Percentiles rank a stretch among this genome's conserved stretches.
phyloP scores from a whole-genome alignment of 2,888 invertebrate species.

The Ypsolopha scabrella region DNA sequence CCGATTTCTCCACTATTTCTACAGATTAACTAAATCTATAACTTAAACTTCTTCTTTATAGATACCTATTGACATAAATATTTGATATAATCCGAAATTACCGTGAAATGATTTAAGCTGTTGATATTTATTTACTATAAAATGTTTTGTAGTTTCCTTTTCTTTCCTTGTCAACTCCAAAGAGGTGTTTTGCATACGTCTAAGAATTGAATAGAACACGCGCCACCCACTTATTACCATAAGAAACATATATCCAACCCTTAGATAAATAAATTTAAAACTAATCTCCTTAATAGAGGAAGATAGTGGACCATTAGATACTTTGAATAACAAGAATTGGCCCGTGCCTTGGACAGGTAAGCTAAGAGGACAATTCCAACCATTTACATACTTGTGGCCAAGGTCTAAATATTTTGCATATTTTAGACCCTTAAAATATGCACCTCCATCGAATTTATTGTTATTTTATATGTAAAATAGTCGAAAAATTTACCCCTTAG shows the following conservation, averaged over 20 bases:
- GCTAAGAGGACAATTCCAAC: conserved; percentile 8
- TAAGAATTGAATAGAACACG: neutral
- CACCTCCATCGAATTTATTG: neutral
- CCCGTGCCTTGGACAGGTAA: conserved; percentile 3
- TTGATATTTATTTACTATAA: too few relatives aligned
- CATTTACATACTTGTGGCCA: conserved; percentile 15
- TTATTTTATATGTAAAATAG: neutral
- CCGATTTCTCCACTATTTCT: too few relatives aligned
- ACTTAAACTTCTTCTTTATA: too few relatives aligned
- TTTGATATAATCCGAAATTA: too few relatives aligned
- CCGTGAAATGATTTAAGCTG: too few relatives aligned
- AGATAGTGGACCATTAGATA: conserved; percentile 16
- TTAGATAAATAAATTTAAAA: conserved; percentile 3
- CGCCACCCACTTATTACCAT: conserved; percentile 2
- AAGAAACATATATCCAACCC: neutral
- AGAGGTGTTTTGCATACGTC: too few relatives aligned
- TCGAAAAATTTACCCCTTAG: conserved; percentile 2
- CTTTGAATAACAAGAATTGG: conserved; percentile 15
- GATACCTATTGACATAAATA: too few relatives aligned
- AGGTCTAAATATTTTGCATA: conserved; percentile 14
- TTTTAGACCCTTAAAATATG: conserved; percentile 5
- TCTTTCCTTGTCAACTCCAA: too few relatives aligned
- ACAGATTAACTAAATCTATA: too few relatives aligned
- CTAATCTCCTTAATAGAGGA: conserved; percentile 14
- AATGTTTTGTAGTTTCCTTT: too few relatives aligned